Base-by-base conservation (phyloP, 2,888 invertebrate genomes). In the Altica lythri region DNA sequence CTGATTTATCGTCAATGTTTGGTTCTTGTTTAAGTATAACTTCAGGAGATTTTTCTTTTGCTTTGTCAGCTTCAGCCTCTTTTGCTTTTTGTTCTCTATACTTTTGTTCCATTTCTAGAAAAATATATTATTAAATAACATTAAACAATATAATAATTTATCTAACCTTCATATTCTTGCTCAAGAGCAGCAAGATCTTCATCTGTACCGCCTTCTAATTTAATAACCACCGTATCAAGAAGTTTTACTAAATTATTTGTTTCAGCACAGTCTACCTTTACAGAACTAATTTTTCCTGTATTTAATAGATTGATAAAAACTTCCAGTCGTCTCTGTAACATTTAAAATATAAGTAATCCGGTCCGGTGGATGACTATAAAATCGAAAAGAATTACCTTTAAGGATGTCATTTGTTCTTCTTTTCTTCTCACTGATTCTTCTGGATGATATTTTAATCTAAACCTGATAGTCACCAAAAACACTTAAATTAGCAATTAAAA, bases 361-460 rank as follows among this genome's bases (percentile, higher is more conserved):
- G n/a, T n/a, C n/a, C n/a, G n/a, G n/a, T n/a, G n/a, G n/a, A n/a
- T n/a, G n/a, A n/a, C n/a, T n/a, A n/a, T n/a, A n/a, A n/a, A n/a
- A 13, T 34, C 22, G 1, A 53, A 42, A 50, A 16, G 13, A 49
- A 37, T 50, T 57, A 92, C 93, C 84, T 88, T 89, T 32, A 95
- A 79, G 52, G 91, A 89, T 51, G 81, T 78, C 50, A 88, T 79
- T 68, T 94, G 92, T 71, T 96, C 95, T 12, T 92, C 90, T 75
- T 90, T 92, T 51, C 93, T 81, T 75, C 90, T 94, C 22, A 90
- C 83, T 46, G 92, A 92, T 72, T 98, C 97, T 76, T 95, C 95
- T 2, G 99, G 99, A 77, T 99, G 98, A 74, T 98, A 99, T 81
- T 98, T 98, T 67, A 92, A 87, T 79, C 96, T 95, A 84, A 99